A percentile compares a stretch with the other conserved stretches of the same genome.
Evolutionary conservation across 2,797 vertebrate genomes (phyloP).

Genomic region (Crenichthys baileyi): DNA sequence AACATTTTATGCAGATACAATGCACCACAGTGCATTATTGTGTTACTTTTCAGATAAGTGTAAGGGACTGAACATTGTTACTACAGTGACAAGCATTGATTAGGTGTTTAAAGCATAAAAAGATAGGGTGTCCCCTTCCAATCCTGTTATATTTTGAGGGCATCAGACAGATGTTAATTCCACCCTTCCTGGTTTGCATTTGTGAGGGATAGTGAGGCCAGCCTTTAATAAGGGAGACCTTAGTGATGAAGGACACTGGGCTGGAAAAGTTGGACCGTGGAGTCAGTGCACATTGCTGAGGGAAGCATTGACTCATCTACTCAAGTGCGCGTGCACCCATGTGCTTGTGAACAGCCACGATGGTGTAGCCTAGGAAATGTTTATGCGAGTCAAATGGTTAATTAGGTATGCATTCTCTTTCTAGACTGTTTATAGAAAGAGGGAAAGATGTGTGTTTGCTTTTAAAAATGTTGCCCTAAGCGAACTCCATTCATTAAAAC

Average conservation of each 20-base stretch:
- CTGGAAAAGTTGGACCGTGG: slow-evolving; percentile 70
- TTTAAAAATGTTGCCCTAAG: slow-evolving; percentile 57
- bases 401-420: slow-evolving; percentile 51
- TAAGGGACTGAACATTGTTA: slow-evolving; percentile 35
- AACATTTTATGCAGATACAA: slow-evolving; percentile 30
- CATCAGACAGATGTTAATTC: slow-evolving; percentile 66
- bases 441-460: slow-evolving; percentile 40
- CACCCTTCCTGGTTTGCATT: slow-evolving; percentile 46
- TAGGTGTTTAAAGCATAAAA: slow-evolving; percentile 38
- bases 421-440: slow-evolving; percentile 27
- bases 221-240: slow-evolving; percentile 66
- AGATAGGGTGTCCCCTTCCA: slow-evolving; percentile 20
- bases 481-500: slow-evolving; percentile 71
- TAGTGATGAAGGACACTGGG: slow-evolving; percentile 57
- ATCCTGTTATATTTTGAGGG: slow-evolving; percentile 30
- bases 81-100: slow-evolving; percentile 37
- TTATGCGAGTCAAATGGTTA: slow-evolving; percentile 30
- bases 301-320: slow-evolving; percentile 61
- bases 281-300: slow-evolving; percentile 68
- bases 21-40: slow-evolving; percentile 4
- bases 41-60: slow-evolving; percentile 15
- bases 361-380: slow-evolving; percentile 49
- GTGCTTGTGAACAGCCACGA: slow-evolving; percentile 52
- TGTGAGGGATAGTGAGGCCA: slow-evolving; percentile 50
- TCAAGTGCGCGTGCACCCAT: slow-evolving; percentile 40